Evolutionary conservation across 2,797 vertebrate species (phyloP), one percentile per base, ranked within the genome.

Genomic region (Muraenolepis orangiensis): DNA sequence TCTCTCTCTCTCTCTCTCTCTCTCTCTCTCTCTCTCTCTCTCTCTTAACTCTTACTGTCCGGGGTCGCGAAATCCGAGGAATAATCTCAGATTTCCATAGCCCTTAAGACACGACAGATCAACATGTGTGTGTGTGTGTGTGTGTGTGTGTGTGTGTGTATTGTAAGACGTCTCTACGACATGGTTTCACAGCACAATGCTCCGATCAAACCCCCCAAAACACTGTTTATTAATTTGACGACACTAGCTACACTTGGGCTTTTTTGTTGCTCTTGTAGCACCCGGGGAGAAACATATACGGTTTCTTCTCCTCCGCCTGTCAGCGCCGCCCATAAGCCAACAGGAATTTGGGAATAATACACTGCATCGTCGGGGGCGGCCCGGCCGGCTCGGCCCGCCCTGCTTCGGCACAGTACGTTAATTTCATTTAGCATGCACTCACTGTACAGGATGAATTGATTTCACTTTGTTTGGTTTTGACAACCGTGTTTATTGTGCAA

Each of bases 401-500:
- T 88, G 77, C 86, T 2, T 76, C 79, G 85, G 82, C 84, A 86
- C 95, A 97, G 95, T 96, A 96, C 95, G 96, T 98, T 98, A 96
- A 97, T 98, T 99, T 97, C 95, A 98, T 98, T 97, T 98, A 96
- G 96, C 96, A 96, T 89, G 93, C 96, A 94, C 94, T 96, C 95
- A 96, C 96, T 95, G 96, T 96, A 95, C 92, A 96, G 94, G 94
- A 98, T 96, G 94, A 98, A 98, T 98, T 98, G 97, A 97, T 98
- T 96, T 96, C 95, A 96, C 95, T 99, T 98, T 97, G 96, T 96
- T 95, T 95, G 95, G 91, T 92, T 95, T 95, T 96, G 96, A 97
- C 96, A 97, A 95, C 94, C 95, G 96, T 96, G 96, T 99, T 98
- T 98, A 97, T 97, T 97, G 96, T 96, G 95, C 96, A 96, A 95